Evolutionary conservation across 2,113 vertebrate species (phyloP).

Genomic region (Pampusana beccarii): DNA sequence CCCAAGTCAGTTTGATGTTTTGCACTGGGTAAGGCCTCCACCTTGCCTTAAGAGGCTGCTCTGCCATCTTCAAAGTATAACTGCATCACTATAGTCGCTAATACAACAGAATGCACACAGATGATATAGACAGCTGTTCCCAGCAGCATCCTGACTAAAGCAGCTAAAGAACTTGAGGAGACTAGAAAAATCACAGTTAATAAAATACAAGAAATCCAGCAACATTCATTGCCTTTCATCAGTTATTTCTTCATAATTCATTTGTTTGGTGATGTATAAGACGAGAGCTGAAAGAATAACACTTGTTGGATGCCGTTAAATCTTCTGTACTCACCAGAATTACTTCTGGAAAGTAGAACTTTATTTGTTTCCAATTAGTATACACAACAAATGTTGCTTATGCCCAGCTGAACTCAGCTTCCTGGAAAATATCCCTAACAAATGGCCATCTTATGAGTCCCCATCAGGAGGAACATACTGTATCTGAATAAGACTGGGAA

Average conservation of each 20-base stretch:
- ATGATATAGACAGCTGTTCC: neutral
- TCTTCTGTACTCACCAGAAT: neutral
- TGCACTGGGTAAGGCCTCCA: neutral
- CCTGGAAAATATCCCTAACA: neutral
- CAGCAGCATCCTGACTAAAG: neutral
- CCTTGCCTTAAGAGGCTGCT: neutral
- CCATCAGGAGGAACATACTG: neutral
- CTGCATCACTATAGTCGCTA: neutral
- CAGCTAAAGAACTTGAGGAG: neutral
- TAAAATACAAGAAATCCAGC: neutral
- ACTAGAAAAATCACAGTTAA: neutral
- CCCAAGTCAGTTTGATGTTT: neutral
- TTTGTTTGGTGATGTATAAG: neutral
- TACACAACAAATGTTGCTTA: constrained; percentile 40
- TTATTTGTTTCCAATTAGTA: constrained; percentile 21
- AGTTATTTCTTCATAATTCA: neutral
- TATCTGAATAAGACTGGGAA: neutral
- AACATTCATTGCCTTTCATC: neutral
- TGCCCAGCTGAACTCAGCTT: neutral
- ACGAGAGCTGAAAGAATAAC: neutral
- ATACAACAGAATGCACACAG: neutral
- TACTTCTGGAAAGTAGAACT: constrained; percentile 8
- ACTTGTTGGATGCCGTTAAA: neutral
- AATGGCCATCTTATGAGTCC: constrained; percentile 6
- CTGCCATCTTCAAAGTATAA: neutral